Percentiles rank a stretch among this genome's conserved stretches.
Evolutionary conservation across 2,797 vertebrate species (phyloP).

Genomic region (Psittacula derbiana): DNA sequence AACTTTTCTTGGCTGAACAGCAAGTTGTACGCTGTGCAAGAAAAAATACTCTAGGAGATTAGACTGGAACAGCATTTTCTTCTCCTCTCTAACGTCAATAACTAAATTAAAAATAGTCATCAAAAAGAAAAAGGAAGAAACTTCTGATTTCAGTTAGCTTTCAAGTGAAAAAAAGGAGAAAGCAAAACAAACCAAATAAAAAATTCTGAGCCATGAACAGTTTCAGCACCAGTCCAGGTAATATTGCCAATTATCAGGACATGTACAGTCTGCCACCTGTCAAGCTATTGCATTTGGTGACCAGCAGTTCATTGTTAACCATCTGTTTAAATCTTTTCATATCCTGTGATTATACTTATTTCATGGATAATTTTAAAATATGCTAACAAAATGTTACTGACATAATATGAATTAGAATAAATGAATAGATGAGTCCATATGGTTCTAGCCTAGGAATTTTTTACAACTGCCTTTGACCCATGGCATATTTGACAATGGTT

Average conservation of each 20-base stretch:
- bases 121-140: neutral
- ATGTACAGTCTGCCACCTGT: conserved; percentile 45
- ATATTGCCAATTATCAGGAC: conserved; percentile 30
- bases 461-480: neutral
- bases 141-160: neutral
- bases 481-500: neutral
- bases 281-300: conserved; percentile 1
- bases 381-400: neutral
- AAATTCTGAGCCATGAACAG: neutral
- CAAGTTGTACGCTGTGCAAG: neutral
- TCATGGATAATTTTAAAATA: neutral
- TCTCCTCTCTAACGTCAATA: neutral
- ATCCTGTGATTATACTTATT: neutral
- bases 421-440: neutral
- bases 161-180: neutral
- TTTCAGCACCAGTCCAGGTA: neutral
- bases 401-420: neutral
- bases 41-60: neutral
- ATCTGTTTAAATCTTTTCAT: neutral
- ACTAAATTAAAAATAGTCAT: neutral
- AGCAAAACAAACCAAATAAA: neutral
- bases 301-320: conserved; percentile 14
- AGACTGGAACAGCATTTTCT: neutral
- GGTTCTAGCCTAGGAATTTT: neutral
- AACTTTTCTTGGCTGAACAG: neutral